Conservation (phyloP, 2,113 vertebrate species). For the Larimichthys crocea region DNA sequence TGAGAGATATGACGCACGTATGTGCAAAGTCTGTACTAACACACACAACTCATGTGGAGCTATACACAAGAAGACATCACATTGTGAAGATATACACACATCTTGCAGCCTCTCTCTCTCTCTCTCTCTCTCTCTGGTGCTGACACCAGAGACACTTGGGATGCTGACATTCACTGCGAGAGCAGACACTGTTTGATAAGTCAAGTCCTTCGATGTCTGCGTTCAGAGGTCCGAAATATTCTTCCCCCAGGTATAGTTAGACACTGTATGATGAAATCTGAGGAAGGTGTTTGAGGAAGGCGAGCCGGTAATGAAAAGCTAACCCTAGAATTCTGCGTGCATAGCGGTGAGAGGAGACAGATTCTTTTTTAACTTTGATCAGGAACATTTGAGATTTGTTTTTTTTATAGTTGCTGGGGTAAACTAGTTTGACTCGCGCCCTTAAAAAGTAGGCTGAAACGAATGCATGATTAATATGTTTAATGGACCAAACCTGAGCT, state of each 20-base stretch:
- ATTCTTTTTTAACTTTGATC: not conserved
- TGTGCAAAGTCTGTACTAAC: not conserved
- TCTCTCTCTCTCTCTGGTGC: slow-evolving; percentile 4
- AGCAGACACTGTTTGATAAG: slow-evolving; percentile 41
- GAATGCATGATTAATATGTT: not conserved
- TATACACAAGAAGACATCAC: not conserved
- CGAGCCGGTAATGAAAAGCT: not conserved
- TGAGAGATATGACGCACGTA: not conserved
- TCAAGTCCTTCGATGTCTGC: slow-evolving; percentile 24
- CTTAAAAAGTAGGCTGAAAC: not conserved
- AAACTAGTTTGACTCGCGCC: not conserved
- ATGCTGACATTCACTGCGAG: slow-evolving; percentile 29
- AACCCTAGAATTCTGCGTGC: not conserved
- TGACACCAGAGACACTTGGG: slow-evolving; percentile 18
- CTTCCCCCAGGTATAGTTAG: slow-evolving; percentile 12
- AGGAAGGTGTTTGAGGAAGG: slow-evolving; percentile 1
- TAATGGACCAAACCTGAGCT: not conserved
- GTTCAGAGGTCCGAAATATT: slow-evolving; percentile 22
- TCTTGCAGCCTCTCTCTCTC: not conserved
- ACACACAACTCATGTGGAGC: not conserved
- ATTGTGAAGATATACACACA: not conserved
- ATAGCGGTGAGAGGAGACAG: not conserved
- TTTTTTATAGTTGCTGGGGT: not conserved
- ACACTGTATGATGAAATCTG: slow-evolving; percentile 29
- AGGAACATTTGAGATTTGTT: not conserved